Conservation (phyloP, 35 echinoderm and acorn worm species). For the Apostichopus californicus region DNA sequence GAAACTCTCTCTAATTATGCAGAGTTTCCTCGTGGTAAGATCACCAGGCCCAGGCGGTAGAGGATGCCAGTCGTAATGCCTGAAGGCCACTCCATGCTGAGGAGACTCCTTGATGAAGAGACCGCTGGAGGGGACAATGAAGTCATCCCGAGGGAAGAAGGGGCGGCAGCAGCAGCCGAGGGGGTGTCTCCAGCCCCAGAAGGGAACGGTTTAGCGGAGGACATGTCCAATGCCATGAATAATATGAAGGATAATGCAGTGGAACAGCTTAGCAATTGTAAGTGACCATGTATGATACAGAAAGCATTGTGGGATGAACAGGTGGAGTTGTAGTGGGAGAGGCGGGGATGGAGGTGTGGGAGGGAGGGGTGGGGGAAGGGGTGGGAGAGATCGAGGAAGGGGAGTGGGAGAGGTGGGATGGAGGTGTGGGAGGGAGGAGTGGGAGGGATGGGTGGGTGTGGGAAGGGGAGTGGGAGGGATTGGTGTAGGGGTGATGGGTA, state of each 20-base stretch:
- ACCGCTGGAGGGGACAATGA: not conserved
- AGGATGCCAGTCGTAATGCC: conserved; percentile 36
- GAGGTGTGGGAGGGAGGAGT: not conserved
- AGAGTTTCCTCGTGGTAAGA: conserved; percentile 3
- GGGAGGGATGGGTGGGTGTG: not conserved
- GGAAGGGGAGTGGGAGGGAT: not conserved
- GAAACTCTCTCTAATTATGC: not conserved
- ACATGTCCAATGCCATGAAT: conserved; percentile 29
- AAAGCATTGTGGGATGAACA: too few relatives aligned
- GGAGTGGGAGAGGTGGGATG: not conserved
- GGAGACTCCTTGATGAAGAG: conserved; percentile 48
- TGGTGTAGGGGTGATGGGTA: too few relatives aligned
- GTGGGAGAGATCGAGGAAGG: not conserved
- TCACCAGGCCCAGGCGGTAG: conserved; percentile 22
- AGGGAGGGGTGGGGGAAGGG: not conserved
- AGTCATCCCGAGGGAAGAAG: conserved; percentile 13
- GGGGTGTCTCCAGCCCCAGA: conserved; percentile 7
- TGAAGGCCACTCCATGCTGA: conserved; percentile 22
- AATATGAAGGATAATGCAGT: conserved; percentile 52
- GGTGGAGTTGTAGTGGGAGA: too few relatives aligned
- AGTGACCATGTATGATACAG: conserved; percentile 18
- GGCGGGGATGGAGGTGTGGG: not conserved
- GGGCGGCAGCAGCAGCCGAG: not conserved
- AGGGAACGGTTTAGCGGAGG: conserved; percentile 30
- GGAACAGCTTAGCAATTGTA: conserved; percentile 60